A percentile compares a stretch with the other conserved stretches of the same genome.
Conservation (phyloP, 23 tunicate species). For the Pegea sp. region DNA sequence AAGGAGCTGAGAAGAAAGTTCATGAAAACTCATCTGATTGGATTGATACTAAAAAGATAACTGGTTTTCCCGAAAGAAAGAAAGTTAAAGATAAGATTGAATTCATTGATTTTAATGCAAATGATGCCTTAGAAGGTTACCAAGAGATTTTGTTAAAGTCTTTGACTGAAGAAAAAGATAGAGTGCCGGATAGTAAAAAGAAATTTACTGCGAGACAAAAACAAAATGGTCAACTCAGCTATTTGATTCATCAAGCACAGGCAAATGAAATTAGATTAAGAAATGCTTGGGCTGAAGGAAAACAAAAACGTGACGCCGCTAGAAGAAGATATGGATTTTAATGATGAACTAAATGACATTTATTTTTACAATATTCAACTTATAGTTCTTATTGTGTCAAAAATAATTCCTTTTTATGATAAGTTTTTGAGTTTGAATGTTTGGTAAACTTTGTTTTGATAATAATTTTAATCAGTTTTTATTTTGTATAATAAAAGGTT, state of each 20-base stretch:
- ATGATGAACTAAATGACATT: constrained; percentile 55
- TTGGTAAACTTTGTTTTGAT: too few species aligned
- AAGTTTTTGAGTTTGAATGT: too few species aligned
- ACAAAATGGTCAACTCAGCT: constrained; percentile 57
- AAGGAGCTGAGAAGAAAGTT: not conserved
- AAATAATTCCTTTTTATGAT: too few species aligned
- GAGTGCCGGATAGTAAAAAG: constrained; percentile 46
- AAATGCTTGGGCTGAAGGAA: constrained; percentile 78
- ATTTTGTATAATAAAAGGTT: too few species aligned
- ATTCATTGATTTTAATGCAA: constrained; percentile 57
- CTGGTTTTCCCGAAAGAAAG: constrained; percentile 44
- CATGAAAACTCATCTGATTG: constrained; percentile 2
- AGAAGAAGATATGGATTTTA: constrained; percentile 78
- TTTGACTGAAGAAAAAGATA: constrained; percentile 53
- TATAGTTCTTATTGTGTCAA: too few species aligned
- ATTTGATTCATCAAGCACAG: constrained; percentile 71
- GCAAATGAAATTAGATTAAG: constrained; percentile 55
- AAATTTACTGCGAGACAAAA: constrained; percentile 16
- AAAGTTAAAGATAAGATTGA: constrained; percentile 53
- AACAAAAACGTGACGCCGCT: constrained; percentile 25
- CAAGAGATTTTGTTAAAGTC: constrained; percentile 46
- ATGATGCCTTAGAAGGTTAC: constrained; percentile 49
- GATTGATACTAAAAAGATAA: constrained; percentile 38
- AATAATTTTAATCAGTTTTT: too few species aligned
- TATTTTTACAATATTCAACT: too few species aligned